These are phyloP conservation scores for Periparus ater DNA, from an alignment of 2,797 vertebrate genomes.

Conservation along the genomic window DNA sequence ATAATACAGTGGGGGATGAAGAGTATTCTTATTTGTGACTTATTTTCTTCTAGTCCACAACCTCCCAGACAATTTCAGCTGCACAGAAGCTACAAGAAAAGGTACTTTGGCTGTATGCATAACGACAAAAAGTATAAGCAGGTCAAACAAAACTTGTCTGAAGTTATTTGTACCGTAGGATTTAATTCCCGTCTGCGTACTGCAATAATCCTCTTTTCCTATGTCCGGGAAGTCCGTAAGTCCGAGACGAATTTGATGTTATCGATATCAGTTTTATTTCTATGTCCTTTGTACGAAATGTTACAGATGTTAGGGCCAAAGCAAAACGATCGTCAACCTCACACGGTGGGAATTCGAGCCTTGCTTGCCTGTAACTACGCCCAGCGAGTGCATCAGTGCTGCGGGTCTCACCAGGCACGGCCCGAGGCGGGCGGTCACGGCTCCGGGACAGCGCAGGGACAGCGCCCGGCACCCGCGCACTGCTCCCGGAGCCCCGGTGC, in stretches of 20 bases:
- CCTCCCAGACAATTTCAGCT: neutral
- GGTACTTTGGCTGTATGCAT: neutral
- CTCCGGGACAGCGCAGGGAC: neutral
- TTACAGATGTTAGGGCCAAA: neutral
- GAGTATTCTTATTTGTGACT: neutral
- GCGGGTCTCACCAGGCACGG: neutral
- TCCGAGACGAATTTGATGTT: neutral
- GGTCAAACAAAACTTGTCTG: neutral
- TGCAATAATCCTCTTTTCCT: accelerated
- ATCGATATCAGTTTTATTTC: neutral
- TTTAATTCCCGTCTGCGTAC: neutral
- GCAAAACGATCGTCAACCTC: neutral
- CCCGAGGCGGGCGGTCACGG: neutral
- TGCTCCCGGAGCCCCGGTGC: neutral
- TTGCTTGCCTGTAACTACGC: accelerated
- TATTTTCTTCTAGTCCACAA: neutral
- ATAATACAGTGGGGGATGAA: neutral
- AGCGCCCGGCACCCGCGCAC: neutral
- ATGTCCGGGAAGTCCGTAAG: accelerated
- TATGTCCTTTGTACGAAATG: neutral
- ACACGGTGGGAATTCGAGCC: neutral
- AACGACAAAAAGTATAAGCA: neutral
- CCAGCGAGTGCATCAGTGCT: neutral
- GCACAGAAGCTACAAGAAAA: neutral
- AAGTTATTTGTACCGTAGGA: neutral